phyloP scores from a whole-genome alignment of 2,888 invertebrate species.

The Morpho achilles region DNA sequence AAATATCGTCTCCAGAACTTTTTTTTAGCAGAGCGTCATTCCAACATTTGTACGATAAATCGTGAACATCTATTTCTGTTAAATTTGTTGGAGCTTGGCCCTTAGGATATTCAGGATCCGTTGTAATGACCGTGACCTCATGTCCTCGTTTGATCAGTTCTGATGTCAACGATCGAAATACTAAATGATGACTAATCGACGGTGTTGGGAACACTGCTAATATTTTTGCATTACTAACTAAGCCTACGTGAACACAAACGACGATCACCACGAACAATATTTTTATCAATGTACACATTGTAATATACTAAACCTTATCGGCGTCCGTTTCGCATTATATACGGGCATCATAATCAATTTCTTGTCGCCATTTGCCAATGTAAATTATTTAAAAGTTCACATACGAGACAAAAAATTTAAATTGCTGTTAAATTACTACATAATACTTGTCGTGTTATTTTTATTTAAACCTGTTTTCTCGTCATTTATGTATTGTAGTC shows the following conservation, averaged over 20 bases:
- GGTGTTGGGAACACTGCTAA: slow-evolving; percentile 43
- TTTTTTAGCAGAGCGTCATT: slow-evolving; percentile 14
- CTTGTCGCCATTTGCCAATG: no score
- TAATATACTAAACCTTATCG: not conserved
- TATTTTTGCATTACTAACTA: slow-evolving; percentile 35
- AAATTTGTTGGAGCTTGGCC: slow-evolving; percentile 33
- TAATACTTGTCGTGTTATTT: no score
- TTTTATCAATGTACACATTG: not conserved
- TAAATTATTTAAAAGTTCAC: no score
- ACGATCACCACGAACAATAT: not conserved
- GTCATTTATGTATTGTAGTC: no score
- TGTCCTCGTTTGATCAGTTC: slow-evolving; percentile 51
- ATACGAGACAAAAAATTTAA: no score
- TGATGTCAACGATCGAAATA: slow-evolving; percentile 41
- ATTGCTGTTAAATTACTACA: no score
- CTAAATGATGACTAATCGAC: slow-evolving; percentile 44
- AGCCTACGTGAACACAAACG: not conserved
- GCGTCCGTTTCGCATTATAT: not conserved
- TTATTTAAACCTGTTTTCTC: no score
- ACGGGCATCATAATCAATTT: not conserved
- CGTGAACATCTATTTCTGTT: slow-evolving; percentile 37
- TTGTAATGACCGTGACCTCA: slow-evolving; percentile 45
- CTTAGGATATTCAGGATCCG: slow-evolving; percentile 41
- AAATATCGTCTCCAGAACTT: not conserved
- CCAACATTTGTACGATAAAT: slow-evolving; percentile 40